Evolutionary conservation across 2,113 vertebrate genomes (phyloP).

Genomic region (Forbesichthys papilliferus): DNA sequence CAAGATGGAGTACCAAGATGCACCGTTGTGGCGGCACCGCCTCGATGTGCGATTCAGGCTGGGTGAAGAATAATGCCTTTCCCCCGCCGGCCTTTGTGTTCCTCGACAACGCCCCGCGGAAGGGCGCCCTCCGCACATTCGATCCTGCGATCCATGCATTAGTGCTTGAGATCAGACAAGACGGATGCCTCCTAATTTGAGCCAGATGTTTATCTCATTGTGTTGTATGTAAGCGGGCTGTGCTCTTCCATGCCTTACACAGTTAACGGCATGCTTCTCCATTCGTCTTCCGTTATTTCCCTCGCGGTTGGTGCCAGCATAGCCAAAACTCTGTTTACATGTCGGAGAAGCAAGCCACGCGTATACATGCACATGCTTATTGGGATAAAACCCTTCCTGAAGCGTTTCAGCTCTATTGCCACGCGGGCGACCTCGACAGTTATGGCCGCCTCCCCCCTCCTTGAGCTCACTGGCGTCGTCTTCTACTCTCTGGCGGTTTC

Average conservation of each 20-base stretch:
- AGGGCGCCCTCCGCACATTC: background rate
- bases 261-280: too few relatives aligned
- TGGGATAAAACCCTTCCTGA: too few relatives aligned
- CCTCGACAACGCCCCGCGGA: background rate
- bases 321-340: too few relatives aligned
- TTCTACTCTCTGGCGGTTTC: too few relatives aligned
- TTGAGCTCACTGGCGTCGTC: conserved; percentile 28
- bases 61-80: conserved; percentile 4
- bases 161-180: conserved; percentile 50
- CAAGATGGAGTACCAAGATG: conserved; percentile 5
- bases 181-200: conserved; percentile 49
- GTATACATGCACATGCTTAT: too few relatives aligned
- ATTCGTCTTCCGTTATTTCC: too few relatives aligned
- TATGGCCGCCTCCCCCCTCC: conserved; percentile 26
- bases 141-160: conserved; percentile 32
- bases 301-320: too few relatives aligned
- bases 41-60: conserved; percentile 5
- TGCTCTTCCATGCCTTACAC: conserved; percentile 42
- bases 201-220: conserved; percentile 60
- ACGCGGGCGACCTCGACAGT: conserved; percentile 3
- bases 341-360: too few relatives aligned
- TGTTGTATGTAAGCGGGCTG: conserved; percentile 46
- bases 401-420: too few relatives aligned
- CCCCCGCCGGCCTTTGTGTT: background rate
- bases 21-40: background rate